phyloP scores from a whole-genome alignment of 2,113 vertebrate species.

The Apteryx mantelli region DNA sequence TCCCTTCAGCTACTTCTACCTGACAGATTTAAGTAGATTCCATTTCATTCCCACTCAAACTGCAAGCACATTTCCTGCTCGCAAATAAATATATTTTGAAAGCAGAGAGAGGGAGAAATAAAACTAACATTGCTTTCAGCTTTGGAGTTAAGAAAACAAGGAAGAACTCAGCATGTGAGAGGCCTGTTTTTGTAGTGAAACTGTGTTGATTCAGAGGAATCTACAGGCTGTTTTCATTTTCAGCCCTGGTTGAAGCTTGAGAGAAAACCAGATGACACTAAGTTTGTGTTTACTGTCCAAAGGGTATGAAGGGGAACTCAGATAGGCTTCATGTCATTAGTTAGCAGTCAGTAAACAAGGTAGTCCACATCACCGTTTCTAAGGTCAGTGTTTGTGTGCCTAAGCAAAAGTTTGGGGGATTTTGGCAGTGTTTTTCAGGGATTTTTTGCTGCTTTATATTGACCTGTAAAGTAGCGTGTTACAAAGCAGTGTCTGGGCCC shows the following conservation, averaged over 20 bases:
- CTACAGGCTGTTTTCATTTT: neutral
- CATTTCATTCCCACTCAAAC: neutral
- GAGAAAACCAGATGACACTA: neutral
- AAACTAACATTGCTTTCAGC: neutral
- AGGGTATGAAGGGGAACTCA: conserved; percentile 43
- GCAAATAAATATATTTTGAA: conserved; percentile 32
- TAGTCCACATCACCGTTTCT: conserved; percentile 13
- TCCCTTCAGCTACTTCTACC: neutral
- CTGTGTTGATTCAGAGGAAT: conserved; percentile 8
- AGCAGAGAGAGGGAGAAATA: neutral
- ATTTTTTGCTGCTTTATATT: neutral
- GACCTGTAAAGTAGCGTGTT: neutral
- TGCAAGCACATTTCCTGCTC: conserved; percentile 33
- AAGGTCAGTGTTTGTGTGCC: conserved; percentile 40
- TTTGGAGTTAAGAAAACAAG: neutral
- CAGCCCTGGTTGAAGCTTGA: neutral
- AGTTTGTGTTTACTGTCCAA: conserved; percentile 58
- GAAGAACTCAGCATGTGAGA: neutral
- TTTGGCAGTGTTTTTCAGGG: neutral
- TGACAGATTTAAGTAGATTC: neutral
- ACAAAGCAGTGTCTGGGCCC: neutral
- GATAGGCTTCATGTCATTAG: conserved; percentile 56
- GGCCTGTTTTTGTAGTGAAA: neutral
- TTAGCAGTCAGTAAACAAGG: conserved; percentile 51
- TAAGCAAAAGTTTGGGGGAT: neutral